These are phyloP conservation scores for Drosophila picticornis DNA, from an alignment of 2,888 invertebrate genomes.

Conservation along the genomic window DNA sequence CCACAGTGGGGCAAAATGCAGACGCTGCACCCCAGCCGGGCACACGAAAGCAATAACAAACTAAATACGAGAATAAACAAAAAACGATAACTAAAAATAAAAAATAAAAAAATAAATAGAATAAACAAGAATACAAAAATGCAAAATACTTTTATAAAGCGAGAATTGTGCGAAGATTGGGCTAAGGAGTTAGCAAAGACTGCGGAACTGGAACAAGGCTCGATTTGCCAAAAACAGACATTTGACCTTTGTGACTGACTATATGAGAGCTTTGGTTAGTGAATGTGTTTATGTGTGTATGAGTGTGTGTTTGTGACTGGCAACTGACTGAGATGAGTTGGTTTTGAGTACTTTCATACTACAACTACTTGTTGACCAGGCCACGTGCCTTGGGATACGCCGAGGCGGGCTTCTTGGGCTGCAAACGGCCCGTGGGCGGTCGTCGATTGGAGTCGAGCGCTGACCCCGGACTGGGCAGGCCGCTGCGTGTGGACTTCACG, in stretches of 20 bases:
- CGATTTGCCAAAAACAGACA: slow-evolving; percentile 26
- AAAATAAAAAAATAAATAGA: slow-evolving; percentile 6
- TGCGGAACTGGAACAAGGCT: slow-evolving; percentile 45
- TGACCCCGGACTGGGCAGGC: slow-evolving; percentile 71
- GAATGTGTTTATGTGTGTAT: slow-evolving; percentile 30
- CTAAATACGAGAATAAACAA: slow-evolving; percentile 20
- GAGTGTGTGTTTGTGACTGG: slow-evolving; percentile 22
- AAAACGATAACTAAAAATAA: slow-evolving; percentile 30
- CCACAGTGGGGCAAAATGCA: slow-evolving; percentile 60
- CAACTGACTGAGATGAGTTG: slow-evolving; percentile 20
- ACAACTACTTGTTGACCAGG: slow-evolving; percentile 84
- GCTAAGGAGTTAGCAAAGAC: slow-evolving; percentile 49
- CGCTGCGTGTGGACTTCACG: slow-evolving; percentile 77
- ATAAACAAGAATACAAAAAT: slow-evolving; percentile 47
- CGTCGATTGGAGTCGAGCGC: slow-evolving; percentile 83
- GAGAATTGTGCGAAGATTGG: slow-evolving; percentile 66
- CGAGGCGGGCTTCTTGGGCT: slow-evolving; percentile 84
- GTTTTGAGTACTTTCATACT: slow-evolving; percentile 30
- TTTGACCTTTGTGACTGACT: slow-evolving; percentile 56
- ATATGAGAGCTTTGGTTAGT: slow-evolving; percentile 75
- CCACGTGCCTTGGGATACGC: slow-evolving; percentile 85
- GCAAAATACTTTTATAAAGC: slow-evolving; percentile 71
- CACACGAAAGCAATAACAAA: slow-evolving; percentile 50
- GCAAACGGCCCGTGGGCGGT: slow-evolving; percentile 80
- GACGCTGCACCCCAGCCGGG: slow-evolving; percentile 30